Evolutionary conservation across 1,140 invertebrate genomes (phyloP), one percentile per base, ranked within the genome.

Genomic region (Nilaparvata lugens): DNA sequence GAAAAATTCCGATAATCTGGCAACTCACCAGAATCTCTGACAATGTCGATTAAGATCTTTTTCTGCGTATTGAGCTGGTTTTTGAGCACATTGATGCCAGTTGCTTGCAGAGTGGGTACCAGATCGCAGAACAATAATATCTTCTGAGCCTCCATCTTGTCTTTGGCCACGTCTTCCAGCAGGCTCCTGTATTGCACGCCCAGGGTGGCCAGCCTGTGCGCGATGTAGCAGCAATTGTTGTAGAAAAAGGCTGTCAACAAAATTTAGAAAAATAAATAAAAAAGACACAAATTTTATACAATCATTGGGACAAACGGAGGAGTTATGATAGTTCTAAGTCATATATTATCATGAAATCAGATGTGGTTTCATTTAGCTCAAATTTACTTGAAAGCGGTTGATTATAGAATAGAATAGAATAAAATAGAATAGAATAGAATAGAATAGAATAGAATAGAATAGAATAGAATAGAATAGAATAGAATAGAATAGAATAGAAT

Each of bases 21-120:
- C 48, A 23, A 61, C 66, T 70, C 71, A 86, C 85, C 83, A 69
- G 87, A 88, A 65, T 83, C 81, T 23, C 80, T 75, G 53, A 91
- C 76, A 65, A 86, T 88, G 58, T 87, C 84, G 40, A 84, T 71
- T 43, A 91, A 79, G 65, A 87, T 83, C 67, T 82, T 81, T 63
- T 82, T 80, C 69, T 91, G 91, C 66, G 80, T 80, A 62, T 78
- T 77, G 76, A 92, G 81, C 64, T 91, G 88, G 43, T 81, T 77
- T 2, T 86, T 73, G 62, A 93, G 85, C 51, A 83, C 79, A 64
- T 83, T 75, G 13, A 78, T 78, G 0, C 86, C 89, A 0, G 86
- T 76, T 11, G 80, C 74, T 54, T 88, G 78, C 31, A 94, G 72
- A 56, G 58, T 55, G 4, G 60, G 53, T 18, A 66, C 65, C 7